phyloP scores from a whole-genome alignment of 1,140 invertebrate genomes.

The Pteromalus puparum region DNA sequence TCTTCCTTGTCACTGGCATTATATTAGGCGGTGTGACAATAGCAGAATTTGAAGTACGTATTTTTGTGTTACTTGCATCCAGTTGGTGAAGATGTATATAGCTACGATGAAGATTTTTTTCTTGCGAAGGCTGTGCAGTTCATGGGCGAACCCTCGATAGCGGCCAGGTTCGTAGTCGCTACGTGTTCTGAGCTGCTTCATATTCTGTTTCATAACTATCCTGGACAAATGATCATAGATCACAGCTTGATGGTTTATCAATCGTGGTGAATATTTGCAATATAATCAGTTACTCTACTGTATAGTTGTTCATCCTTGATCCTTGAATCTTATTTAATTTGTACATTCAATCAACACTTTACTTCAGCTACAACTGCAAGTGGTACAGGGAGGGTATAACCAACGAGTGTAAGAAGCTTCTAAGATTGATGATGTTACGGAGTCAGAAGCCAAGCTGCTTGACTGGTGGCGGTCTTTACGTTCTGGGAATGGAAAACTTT shows the following conservation, averaged over 20 bases:
- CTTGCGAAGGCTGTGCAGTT: neutral
- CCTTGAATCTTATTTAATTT: no score
- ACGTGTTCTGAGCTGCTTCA: neutral
- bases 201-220: conserved; percentile 9
- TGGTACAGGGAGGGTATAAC: neutral
- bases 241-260: conserved; percentile 1
- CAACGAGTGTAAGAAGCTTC: neutral
- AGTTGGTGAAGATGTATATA: neutral
- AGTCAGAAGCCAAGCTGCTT: neutral
- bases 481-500: neutral
- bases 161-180: neutral
- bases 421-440: neutral
- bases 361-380: neutral
- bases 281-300: neutral
- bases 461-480: neutral
- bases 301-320: neutral
- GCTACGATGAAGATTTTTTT: neutral
- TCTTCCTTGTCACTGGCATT: neutral
- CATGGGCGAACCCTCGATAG: no score
- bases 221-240: conserved; percentile 14
- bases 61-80: neutral
- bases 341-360: neutral
- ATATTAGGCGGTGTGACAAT: neutral
- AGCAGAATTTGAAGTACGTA: neutral
- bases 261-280: neutral